Base-by-base conservation (phyloP, 2,113 vertebrate species). In the Platycercus adscitus region DNA sequence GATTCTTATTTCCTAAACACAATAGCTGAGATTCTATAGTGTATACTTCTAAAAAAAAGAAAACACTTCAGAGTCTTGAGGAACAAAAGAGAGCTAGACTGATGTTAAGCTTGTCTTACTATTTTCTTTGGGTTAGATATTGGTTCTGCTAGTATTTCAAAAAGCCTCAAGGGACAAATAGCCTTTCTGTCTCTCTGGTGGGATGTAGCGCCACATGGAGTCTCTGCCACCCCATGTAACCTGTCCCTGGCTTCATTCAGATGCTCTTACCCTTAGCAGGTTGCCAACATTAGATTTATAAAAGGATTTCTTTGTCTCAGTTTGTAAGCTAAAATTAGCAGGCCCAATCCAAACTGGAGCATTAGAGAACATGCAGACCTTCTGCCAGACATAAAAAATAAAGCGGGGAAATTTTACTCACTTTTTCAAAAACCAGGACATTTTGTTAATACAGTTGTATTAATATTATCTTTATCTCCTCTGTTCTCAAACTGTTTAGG, bases 1-100 rank as follows among this genome's bases (percentile, higher is more conserved):
- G 21, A 60, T 88, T 96, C 88, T 90, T 93, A 96, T 90, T 92
- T 88, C 43, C 52, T 81, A 79, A 96, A 83, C 58, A 91, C 60
- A 92, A 86, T 75, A 73, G 55, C 71, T 90, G 39, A 88, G 66
- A 82, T 79, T 81, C 55, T 91, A 44, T 50, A 71, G 29, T n/a
- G 9, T 1, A 4, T 64, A 20, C 26, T 85, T 56, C 31, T 53
- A 14, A 93, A 86, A 79, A 77, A 41, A 29, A 55, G 29, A 33
- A 1, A 0, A 2, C 16, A 29, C 10, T 6, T 95, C 79, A 90
- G 33, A 94, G 72, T 64, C 55, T 52, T n/a, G 12, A 41, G 64
- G 44, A 81, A 41, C 11, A 68, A 77, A 94, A 61, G 33, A 55
- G 56, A 86, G 7, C 18, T 72, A 39, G 7, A 16, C 6, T 44